phyloP scores from a whole-genome alignment of 2,797 vertebrate species.

The Pogonophryne albipinna region DNA sequence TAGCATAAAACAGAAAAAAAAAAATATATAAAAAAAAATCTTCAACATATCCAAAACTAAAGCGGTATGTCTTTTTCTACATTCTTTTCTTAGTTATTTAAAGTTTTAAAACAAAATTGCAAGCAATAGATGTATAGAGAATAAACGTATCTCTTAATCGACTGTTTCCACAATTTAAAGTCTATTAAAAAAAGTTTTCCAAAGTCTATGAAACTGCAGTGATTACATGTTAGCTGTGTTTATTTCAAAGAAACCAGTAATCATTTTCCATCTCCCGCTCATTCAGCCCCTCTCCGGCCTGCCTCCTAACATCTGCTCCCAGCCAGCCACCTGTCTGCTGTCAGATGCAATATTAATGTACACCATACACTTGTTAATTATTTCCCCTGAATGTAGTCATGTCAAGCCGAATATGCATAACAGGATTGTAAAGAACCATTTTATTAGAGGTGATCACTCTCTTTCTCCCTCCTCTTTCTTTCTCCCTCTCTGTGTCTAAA shows the following conservation, averaged over 20 bases:
- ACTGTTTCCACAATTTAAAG: not conserved
- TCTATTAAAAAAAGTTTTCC: not conserved
- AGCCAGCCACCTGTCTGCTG: constrained; percentile 81
- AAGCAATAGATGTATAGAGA: not conserved
- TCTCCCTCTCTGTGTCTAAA: constrained; percentile 55
- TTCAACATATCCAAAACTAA: not conserved
- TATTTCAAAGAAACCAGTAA: constrained; percentile 29
- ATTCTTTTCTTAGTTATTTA: not conserved
- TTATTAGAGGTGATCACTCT: constrained; percentile 77
- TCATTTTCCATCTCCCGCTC: constrained; percentile 42
- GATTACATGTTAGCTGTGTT: constrained; percentile 23
- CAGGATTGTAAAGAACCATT: constrained; percentile 71
- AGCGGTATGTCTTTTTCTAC: not conserved
- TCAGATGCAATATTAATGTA: constrained; percentile 78
- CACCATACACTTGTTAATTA: constrained; percentile 79
- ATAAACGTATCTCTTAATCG: not conserved
- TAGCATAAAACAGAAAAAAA: not conserved
- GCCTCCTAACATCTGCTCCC: constrained; percentile 77
- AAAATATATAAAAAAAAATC: not conserved
- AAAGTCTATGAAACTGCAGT: constrained; percentile 10
- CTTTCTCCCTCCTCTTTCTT: constrained; percentile 47
- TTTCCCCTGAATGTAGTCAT: constrained; percentile 72
- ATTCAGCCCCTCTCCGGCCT: constrained; percentile 41
- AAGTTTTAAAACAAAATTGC: not conserved
- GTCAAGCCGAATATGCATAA: constrained; percentile 77